These are phyloP conservation scores for Cynopterus sphinx DNA, from an alignment of 2,797 vertebrate species.

Conservation along the genomic window DNA sequence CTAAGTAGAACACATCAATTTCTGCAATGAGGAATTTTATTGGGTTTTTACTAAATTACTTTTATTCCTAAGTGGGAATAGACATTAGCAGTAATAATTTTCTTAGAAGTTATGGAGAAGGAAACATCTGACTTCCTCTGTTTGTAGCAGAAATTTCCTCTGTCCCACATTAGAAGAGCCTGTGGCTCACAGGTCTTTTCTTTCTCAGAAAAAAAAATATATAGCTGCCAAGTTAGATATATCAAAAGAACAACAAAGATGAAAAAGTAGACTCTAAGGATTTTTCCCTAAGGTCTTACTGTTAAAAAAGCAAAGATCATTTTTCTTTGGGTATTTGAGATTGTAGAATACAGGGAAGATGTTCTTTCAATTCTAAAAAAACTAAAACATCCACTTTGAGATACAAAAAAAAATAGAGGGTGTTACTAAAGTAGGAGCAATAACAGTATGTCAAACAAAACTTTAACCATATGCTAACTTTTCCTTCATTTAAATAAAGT, in stretches of 20 bases:
- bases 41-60: conserved; percentile 43
- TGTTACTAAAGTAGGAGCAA: neutral
- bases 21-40: neutral
- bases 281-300: conserved; percentile 31
- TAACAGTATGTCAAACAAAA: neutral
- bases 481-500: neutral
- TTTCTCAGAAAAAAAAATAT: conserved; percentile 71
- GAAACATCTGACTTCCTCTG: conserved; percentile 76
- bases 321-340: neutral
- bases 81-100: conserved; percentile 69
- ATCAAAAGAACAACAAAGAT: conserved; percentile 63
- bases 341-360: neutral
- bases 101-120: conserved; percentile 69
- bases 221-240: conserved; percentile 56
- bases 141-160: conserved; percentile 71
- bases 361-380: neutral
- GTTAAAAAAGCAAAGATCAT: neutral
- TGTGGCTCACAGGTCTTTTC: conserved; percentile 50
- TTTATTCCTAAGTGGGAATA: conserved; percentile 59
- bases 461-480: neutral
- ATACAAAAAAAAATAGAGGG: neutral
- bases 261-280: conserved; percentile 29
- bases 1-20: neutral
- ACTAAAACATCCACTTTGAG: neutral
- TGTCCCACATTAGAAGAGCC: neutral